Evolutionary conservation across 2,888 invertebrate species (phyloP), one percentile per base, ranked within the genome.

Genomic region (Torymus texanus): DNA sequence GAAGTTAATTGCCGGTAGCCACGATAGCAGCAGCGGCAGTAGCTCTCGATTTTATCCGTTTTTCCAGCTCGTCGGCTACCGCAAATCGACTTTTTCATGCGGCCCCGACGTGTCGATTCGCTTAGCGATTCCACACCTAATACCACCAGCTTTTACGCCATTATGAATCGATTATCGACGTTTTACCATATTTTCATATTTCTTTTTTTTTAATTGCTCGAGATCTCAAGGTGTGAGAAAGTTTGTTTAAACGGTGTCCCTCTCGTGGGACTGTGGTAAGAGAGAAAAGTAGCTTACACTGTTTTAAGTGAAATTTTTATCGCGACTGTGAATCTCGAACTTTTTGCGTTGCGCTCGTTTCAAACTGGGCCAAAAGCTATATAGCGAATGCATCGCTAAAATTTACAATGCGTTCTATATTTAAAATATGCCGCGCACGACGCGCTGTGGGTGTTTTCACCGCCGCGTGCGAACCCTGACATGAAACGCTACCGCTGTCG

Each of bases 351-450:
- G 41, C 70, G 58, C 58, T 73, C 16, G 65, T 75, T 68, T 75
- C 68, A 12, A 68, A 75, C 61, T 68, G 58, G 59, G 61, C 53
- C 61, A 41, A 68, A 62, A n/a, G 13, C 13, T 65, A 56, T 41
- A 41, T 56, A 65, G 65, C 8, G 50, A 76, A 29, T 63, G 21
- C 53, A 70, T 70, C 50, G 58, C 55, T 56, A 51, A 76, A 58
- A 76, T 63, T 70, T 70, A 70, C 76, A 62, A 70, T n/a, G 41
- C 10, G 21, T 76, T 75, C 63, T 70, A 70, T 76, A 58, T 76
- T 76, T 76, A 68, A 76, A 76, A 50, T 63, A 70, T 76, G 29
- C 56, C 21, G 13, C 21, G 13, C 21, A 62, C 61, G n/a, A 4
- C 41, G 41, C 8, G 41, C 41, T 41, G 41, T 41, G 41, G 41